Evolutionary conservation across 2,113 vertebrate genomes (phyloP), one percentile per base, ranked within the genome.

Genomic region (Psilopogon haemacephalus): DNA sequence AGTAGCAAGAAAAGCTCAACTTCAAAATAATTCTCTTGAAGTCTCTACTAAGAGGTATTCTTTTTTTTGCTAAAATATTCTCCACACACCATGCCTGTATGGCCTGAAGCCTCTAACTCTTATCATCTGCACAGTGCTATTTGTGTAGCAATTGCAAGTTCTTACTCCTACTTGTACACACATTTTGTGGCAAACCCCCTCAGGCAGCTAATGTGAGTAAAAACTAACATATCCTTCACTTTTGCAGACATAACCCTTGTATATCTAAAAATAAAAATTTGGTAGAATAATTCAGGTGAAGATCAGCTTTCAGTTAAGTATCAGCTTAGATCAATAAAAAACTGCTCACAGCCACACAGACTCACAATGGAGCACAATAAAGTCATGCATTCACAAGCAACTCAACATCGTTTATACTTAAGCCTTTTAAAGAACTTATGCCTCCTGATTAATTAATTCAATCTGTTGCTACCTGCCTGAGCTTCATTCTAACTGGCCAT

Each of bases 81-180:
- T 73, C 55, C 15, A 54, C 9, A 20, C n/a, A 32, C 11, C 26
- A 37, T 9, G 15, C 37, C 27, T 56, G 23, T 9, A 55, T 0
- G 0, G 20, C 27, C 63, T 60, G 38, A 82, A 88, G 30, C 3
- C 27, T 64, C 17, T 32, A 65, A 60, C 4, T 42, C 42, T 16
- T 48, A 24, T 15, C 6, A 52, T 12, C 28, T 59, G 71, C 9
- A 50, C 13, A 33, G 20, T 18, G 24, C n/a, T 81, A 71, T 24
- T 78, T 44, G 46, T 33, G 40, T 42, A 81, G 37, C 0, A 0
- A 87, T 2, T 37, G 40, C 10, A 88, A 88, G 11, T 65, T 56
- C 72, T 15, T 50, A 42, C 26, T 80, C n/a, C 44, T 24, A 42
- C 8, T 73, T 48, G 7, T 33, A 54, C 8, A 52, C 0, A 0